Conservation (phyloP, 1,140 invertebrate species). For the Helicoverpa armigera region DNA sequence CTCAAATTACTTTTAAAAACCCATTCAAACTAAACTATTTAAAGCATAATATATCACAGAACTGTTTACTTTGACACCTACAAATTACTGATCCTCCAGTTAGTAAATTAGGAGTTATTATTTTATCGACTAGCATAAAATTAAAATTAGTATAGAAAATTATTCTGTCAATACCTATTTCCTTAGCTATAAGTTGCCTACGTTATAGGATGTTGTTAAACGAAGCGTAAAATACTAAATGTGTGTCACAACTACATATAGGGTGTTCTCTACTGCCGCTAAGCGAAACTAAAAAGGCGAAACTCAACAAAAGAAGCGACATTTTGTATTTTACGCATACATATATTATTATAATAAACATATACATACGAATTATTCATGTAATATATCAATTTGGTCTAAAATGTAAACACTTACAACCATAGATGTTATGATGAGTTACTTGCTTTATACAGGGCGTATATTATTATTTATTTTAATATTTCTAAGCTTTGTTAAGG, state of each 20-base stretch:
- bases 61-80: not conserved
- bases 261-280: conserved; percentile 50
- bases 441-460: not conserved
- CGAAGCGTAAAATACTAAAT: conserved; percentile 56
- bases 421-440: not conserved
- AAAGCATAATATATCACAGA: conserved; percentile 25
- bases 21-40: not conserved
- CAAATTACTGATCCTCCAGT: conserved; percentile 30
- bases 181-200: not conserved
- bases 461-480: not conserved
- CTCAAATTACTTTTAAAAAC: not conserved
- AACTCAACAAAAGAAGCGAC: conserved; percentile 61
- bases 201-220: not conserved
- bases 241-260: conserved; percentile 46
- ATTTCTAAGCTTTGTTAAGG: too few species aligned
- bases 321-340: conserved; percentile 67
- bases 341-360: conserved; percentile 51
- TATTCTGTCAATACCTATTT: conserved; percentile 44
- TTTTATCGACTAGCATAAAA: conserved; percentile 62
- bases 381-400: conserved; percentile 8
- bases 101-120: conserved; percentile 49
- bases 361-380: conserved; percentile 27
- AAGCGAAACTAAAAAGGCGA: conserved; percentile 59
- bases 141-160: conserved; percentile 62
- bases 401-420: conserved; percentile 48